Conservation (phyloP, 1,140 invertebrate species). For the Galleria mellonella region DNA sequence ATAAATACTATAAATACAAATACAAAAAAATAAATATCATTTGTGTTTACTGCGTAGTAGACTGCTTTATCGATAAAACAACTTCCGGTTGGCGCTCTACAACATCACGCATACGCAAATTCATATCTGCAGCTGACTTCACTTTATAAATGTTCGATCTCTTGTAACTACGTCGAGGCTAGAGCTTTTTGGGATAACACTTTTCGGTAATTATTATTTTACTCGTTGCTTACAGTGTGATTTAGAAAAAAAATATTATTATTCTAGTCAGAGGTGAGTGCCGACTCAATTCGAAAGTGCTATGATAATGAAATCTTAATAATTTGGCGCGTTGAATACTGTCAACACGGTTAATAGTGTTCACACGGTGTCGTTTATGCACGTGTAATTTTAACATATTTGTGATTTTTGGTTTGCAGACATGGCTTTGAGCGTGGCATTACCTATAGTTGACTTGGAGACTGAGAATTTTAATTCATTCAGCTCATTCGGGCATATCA, state of each 20-base stretch:
- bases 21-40: too few species aligned
- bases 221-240: conserved; percentile 30
- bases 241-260: conserved; percentile 22
- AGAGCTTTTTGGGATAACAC: conserved; percentile 60
- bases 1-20: too few species aligned
- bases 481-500: conserved; percentile 65
- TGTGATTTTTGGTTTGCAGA: conserved; percentile 57
- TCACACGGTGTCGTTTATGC: conserved; percentile 53
- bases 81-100: conserved; percentile 65
- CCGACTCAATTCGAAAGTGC: conserved; percentile 15
- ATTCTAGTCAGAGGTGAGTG: conserved; percentile 34
- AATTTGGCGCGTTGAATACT: conserved; percentile 65
- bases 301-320: conserved; percentile 20
- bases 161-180: conserved; percentile 67
- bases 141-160: conserved; percentile 70
- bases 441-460: conserved; percentile 66
- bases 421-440: conserved; percentile 72
- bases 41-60: conserved; percentile 42
- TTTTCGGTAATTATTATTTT: conserved; percentile 72
- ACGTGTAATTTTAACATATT: conserved; percentile 62
- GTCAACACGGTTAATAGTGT: conserved; percentile 60
- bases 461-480: conserved; percentile 69
- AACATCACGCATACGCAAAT: conserved; percentile 60
- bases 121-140: conserved; percentile 56
- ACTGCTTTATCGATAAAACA: conserved; percentile 53